phyloP scores from a whole-genome alignment of 2,797 vertebrate species.

The Uromys caudimaculatus region DNA sequence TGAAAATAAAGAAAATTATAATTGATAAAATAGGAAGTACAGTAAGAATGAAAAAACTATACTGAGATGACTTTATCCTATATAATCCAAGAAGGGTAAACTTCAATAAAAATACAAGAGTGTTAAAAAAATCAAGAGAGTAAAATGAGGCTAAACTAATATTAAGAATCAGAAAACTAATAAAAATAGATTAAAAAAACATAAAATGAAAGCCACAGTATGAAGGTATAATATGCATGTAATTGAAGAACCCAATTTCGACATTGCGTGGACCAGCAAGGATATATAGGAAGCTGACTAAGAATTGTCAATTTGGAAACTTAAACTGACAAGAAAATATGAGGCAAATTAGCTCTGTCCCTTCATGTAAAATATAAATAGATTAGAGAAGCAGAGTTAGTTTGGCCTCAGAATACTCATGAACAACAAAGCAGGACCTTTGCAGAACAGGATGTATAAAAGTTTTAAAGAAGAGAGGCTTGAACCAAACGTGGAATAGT shows the following conservation, averaged over 20 bases:
- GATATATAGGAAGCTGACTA: background rate
- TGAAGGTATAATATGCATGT: background rate
- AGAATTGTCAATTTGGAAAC: background rate
- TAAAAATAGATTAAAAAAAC: background rate
- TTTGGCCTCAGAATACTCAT: background rate
- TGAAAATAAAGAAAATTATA: background rate
- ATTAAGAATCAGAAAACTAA: constrained; percentile 29
- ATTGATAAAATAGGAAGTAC: background rate
- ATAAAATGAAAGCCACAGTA: background rate
- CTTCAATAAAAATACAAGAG: background rate
- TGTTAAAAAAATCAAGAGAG: background rate
- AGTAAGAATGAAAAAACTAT: constrained; percentile 14
- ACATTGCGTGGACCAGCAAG: background rate
- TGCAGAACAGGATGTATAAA: background rate
- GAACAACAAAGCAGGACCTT: background rate
- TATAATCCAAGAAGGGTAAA: background rate
- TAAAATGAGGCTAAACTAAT: background rate
- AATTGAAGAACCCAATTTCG: background rate
- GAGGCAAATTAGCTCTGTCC: background rate
- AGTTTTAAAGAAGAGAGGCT: background rate
- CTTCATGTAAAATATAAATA: background rate
- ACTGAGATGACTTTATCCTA: background rate
- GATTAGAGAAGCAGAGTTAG: background rate
- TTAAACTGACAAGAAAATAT: background rate
- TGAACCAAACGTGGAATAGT: background rate